Base-by-base conservation (phyloP, 2,113 vertebrate species). In the Periophthalmus modestus region DNA sequence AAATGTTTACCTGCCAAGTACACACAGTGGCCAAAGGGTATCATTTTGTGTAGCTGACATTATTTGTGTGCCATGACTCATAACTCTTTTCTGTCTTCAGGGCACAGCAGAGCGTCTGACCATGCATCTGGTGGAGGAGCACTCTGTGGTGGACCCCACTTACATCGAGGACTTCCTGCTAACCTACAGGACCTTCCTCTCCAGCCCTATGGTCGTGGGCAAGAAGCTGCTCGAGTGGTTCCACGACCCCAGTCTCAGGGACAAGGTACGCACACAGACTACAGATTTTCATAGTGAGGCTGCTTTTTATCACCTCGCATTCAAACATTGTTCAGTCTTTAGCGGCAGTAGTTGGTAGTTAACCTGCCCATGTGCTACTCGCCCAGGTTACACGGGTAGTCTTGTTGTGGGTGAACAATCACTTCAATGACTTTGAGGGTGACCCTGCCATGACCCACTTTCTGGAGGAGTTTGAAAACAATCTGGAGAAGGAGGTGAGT, bases 371-470 rank as follows among this genome's bases (percentile, higher is more conserved):
- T 82, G 72, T 73, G 52, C 18, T 50, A 70, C 69, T 80, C 6
- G 86, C 91, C 54, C 90, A 99, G 98, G 98, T 99, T 92, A 99
- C 98, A 93, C 97, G 98, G 94, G 98, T 99, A 92, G 98, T 99
- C 88, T 93, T 99, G 93, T 92, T 99, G 87, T 99, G 98, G 98
- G 98, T 99, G 84, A 99, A 99, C 94, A 99, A 99, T 95, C 98
- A 99, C 94, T 99, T 99, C 93, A 99, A 99, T 84, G 98, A 99
- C 95, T 99, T 99, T 91, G 98, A 99, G 92, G 98, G 98, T 71
- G 96, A 99, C 91, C 86, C 93, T 54, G 96, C 96, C 65, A 99
- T 99, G 98, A 98, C 97, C 82, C 94, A 88, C 79, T 99, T 99
- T 92, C 93, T 99, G 71, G 98, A 99, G 84, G 97, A 99, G 93